A percentile compares a stretch with the other conserved stretches of the same genome.
Conservation (phyloP, 2,888 invertebrate species). For the Drosophila dives region DNA sequence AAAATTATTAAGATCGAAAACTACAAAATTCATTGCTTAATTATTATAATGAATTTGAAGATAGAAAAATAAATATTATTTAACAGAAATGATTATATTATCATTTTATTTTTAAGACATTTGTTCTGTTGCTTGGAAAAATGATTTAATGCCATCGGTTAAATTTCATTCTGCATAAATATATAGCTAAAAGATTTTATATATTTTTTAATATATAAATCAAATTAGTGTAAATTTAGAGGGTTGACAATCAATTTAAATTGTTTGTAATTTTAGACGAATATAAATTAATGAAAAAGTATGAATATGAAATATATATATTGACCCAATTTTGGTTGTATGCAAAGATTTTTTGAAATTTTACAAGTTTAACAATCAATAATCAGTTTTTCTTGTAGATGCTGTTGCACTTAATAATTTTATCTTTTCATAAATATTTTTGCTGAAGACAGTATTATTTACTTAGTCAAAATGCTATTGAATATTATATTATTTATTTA, state of each 20-base stretch:
- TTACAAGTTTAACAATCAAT: background rate
- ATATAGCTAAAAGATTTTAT: background rate
- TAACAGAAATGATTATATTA: background rate
- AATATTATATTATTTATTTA: background rate
- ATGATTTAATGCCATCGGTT: constrained; percentile 4
- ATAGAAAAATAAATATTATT: background rate
- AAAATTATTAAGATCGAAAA: background rate
- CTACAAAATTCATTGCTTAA: background rate
- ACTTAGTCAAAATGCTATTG: background rate
- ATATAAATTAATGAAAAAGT: background rate
- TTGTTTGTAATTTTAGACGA: background rate
- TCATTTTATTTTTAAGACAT: background rate
- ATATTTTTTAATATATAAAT: background rate
- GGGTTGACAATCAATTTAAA: background rate
- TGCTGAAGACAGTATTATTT: background rate
- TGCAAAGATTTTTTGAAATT: background rate
- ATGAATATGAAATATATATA: background rate
- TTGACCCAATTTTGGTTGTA: background rate
- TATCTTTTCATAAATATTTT: background rate
- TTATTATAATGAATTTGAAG: background rate
- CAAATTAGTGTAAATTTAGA: background rate
- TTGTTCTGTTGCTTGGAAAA: background rate
- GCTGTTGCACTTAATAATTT: background rate
- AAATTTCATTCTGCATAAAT: background rate
- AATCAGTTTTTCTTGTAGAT: background rate